Evolutionary conservation across 2,888 invertebrate species (phyloP), one percentile per base, ranked within the genome.

Genomic region (Operophtera brumata): DNA sequence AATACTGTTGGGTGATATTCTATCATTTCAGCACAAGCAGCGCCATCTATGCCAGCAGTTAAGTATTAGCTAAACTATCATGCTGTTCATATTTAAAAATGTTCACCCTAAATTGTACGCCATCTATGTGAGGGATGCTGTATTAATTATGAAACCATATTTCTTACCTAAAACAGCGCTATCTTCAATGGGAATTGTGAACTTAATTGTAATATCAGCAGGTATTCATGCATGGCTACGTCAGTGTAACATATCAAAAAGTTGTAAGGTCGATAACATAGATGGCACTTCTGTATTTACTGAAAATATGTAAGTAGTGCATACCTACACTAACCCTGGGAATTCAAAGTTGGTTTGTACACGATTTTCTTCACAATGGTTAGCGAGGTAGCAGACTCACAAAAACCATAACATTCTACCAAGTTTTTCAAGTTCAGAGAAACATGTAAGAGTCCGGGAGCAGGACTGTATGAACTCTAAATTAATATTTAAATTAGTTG

Each of bases 161-260:
- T n/a, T n/a, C n/a, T n/a, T n/a, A n/a, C n/a, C n/a, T n/a, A n/a
- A 28, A 47, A 36, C 5, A 47, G n/a, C 30, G 50, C 55, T 53
- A 59, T 57, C 57, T 50, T 8, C n/a, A 8, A n/a, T 11, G 30
- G 14, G 20, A 41, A 40, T 32, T 6, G 8, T 13, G 26, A 49
- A 57, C 36, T 46, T 43, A 32, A 30, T 11, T 6, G 10, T 30
- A 36, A 32, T n/a, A 7, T 47, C 11, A 32, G 14, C 10, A 6
- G 13, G 7, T 14, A 28, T 28, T 6, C 13, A 35, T 5, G 11
- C 2, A 1, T n/a, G 34, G 34, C 2, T 34, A 6, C 7, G 12
- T 13, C 4, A 12, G n/a, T 35, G 20, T 20, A 4, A 20, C 20
- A 20, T 20, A 4, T 20, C 20, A 3, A 20, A 20, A 6, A 37